These are phyloP conservation scores for Scaptomyza montana DNA, from an alignment of 1,140 invertebrate species.

Conservation along the genomic window DNA sequence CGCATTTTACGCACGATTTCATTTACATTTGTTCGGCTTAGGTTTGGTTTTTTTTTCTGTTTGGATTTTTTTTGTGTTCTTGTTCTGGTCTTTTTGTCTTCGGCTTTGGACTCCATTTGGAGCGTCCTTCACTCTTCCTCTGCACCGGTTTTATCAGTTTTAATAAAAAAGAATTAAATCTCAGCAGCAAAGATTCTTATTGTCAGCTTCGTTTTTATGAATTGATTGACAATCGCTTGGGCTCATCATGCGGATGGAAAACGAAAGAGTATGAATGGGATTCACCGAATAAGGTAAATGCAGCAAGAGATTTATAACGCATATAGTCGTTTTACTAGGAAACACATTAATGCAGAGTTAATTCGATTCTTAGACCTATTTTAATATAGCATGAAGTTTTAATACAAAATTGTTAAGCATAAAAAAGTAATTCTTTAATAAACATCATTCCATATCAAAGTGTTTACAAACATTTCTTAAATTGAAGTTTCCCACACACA, in stretches of 20 bases:
- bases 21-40: slow-evolving; percentile 67
- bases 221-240: slow-evolving; percentile 41
- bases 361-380: no score
- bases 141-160: slow-evolving; percentile 48
- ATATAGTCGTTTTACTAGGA: no score
- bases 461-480: no score
- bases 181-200: slow-evolving; percentile 37
- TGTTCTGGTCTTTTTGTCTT: slow-evolving; percentile 28
- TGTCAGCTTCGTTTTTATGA: slow-evolving; percentile 32
- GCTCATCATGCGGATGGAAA: background rate
- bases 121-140: slow-evolving; percentile 8
- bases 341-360: no score
- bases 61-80: slow-evolving; percentile 31
- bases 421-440: no score
- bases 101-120: slow-evolving; percentile 15
- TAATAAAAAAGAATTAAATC: slow-evolving; percentile 64
- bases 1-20: slow-evolving; percentile 78
- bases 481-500: background rate
- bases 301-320: background rate
- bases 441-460: no score
- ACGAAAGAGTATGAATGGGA: background rate
- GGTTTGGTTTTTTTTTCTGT: slow-evolving; percentile 27
- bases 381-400: no score
- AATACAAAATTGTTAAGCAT: no score
- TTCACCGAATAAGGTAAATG: background rate